These are phyloP conservation scores for Bemisia tabaci DNA, from an alignment of 1,140 invertebrate genomes.

Conservation along the genomic window DNA sequence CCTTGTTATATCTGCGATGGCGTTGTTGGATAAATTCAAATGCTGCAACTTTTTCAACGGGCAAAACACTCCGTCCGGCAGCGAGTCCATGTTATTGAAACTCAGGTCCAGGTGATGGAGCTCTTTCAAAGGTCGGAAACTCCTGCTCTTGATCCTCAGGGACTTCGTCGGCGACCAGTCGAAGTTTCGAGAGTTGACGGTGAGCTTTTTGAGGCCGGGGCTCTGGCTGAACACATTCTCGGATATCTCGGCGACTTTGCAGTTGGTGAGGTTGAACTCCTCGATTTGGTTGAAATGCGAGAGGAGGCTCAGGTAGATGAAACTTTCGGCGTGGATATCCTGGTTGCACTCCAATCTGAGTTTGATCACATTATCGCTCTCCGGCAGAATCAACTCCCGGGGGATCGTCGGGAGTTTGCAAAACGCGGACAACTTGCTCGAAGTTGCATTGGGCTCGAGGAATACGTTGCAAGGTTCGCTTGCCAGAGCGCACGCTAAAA, in stretches of 20 bases:
- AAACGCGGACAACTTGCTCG: background rate
- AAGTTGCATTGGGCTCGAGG: background rate
- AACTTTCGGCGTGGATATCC: background rate
- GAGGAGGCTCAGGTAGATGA: constrained; percentile 26
- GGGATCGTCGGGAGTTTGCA: background rate
- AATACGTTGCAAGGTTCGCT: background rate
- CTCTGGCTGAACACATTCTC: constrained; percentile 61
- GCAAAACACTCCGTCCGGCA: constrained; percentile 62
- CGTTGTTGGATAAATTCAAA: constrained; percentile 70
- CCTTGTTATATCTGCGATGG: constrained; percentile 53
- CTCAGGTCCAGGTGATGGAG: constrained; percentile 62
- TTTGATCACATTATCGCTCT: background rate
- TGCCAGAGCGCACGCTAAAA: background rate
- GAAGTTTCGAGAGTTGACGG: constrained; percentile 56
- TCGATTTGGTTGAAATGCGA: constrained; percentile 54
- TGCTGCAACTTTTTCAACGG: constrained; percentile 59
- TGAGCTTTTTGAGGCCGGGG: constrained; percentile 54
- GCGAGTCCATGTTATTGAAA: constrained; percentile 61
- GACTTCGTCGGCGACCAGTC: constrained; percentile 59
- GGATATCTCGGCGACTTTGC: constrained; percentile 63
- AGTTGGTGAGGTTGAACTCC: constrained; percentile 55
- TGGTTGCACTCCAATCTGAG: background rate
- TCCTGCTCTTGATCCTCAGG: constrained; percentile 49
- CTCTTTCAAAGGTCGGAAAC: constrained; percentile 56
- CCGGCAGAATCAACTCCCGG: background rate